A percentile compares a stretch with the other conserved stretches of the same genome.
Evolutionary conservation across 2,888 invertebrate genomes (phyloP).

Genomic region (Amphiduros pacificus): DNA sequence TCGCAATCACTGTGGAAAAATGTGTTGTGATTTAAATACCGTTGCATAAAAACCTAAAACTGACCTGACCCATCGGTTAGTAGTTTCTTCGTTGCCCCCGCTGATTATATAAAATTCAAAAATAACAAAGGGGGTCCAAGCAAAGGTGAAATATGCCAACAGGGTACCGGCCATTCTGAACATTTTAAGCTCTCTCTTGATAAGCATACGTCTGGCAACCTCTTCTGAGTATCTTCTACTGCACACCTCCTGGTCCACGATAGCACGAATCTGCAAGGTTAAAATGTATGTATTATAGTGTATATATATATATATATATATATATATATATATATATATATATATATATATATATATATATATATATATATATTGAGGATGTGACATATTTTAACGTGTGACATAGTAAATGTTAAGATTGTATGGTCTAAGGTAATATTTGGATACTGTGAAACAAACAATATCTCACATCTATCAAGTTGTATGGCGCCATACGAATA

Average conservation of each 20-base stretch:
- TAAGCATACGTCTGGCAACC: background rate
- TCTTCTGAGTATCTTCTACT: background rate
- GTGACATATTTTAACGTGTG: no score
- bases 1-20: no score
- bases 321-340: no score
- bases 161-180: slow-evolving; percentile 15
- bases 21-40: no score
- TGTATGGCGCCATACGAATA: no score
- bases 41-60: no score
- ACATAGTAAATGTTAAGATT: background rate
- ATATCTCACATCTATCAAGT: no score
- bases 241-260: slow-evolving; percentile 1
- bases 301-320: background rate
- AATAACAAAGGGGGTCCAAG: slow-evolving; percentile 16
- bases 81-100: no score
- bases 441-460: no score
- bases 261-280: slow-evolving; percentile 1
- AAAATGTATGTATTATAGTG: background rate
- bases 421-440: background rate
- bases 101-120: slow-evolving; percentile 12
- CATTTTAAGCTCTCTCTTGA: slow-evolving; percentile 12
- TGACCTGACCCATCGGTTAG: no score
- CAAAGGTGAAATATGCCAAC: slow-evolving; percentile 8
- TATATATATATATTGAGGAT: no score
- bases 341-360: no score